Evolutionary conservation across 2,113 vertebrate genomes (phyloP), one percentile per base, ranked within the genome.

Genomic region (Xiphias gladius): DNA sequence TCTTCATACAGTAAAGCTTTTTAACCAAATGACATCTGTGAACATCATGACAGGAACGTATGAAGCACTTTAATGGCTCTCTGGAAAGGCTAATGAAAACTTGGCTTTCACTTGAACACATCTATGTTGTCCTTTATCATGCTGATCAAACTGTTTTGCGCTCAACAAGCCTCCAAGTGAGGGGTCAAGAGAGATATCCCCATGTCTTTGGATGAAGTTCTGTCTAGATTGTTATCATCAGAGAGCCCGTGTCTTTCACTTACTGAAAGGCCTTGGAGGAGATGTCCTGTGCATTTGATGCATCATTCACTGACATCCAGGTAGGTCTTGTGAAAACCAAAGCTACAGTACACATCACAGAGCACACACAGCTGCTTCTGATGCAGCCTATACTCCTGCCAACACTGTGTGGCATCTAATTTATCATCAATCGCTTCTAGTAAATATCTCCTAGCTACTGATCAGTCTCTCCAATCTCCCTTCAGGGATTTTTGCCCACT

Each of bases 361-460:
- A 3, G 35, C 71, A 20, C 63, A 28, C 55, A 41, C 54, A 48
- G 61, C 70, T 55, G 16, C 43, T 14, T 77, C 14, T 77, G 48
- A 82, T 55, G 48, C 72, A 62, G 58, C 57, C 20, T 30, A 7
- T 3, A 30, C 41, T 71, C 65, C 73, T 79, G 73, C 73, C 61
- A 81, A 50, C 79, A 84, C 74, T 28, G 52, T 32, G 58, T 46
- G 58, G 59, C 84, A 65, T 86, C 80, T 76, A 72, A 59, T 59
- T 82, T 76, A 59, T 88, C 65, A 75, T 70, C 68, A 54, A 20
- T 84, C 79, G 61, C 43, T 82, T 69, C 26, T 57, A 72, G 50
- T 66, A 46, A 81, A 80, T 52, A 30, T 85, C 67, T 83, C 32
- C 26, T 5, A 48, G 76, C 35, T 30, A 35, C 76, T 73, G 28